Evolutionary conservation across 2,113 vertebrate species (phyloP), one percentile per base, ranked within the genome.

Genomic region (Microcebus lehilahytsara): DNA sequence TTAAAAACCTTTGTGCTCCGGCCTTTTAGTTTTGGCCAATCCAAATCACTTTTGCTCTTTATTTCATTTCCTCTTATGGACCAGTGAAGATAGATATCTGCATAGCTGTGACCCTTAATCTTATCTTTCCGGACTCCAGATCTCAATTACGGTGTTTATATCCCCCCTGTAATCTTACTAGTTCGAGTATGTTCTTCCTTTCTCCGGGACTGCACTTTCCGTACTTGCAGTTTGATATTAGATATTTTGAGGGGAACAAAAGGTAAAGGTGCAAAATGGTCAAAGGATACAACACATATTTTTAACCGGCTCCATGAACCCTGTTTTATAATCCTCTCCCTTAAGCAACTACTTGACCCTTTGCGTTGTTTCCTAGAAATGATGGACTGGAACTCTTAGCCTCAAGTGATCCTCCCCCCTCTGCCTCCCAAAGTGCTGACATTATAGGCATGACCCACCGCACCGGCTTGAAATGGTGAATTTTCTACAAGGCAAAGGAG

Each of bases 101-200:
- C 5, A 12, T 49, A 72, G 83, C 85, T 83, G 25, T 85, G 85
- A 83, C 69, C 78, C 51, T 87, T 93, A 77, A 69, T 53, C 85
- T 93, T 84, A 62, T 80, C 75, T 90, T 89, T 90, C 85, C 3
- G 64, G 85, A 66, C 34, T 96, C 89, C 37, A 49, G n/a, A 86
- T 77, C 84, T 95, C 56, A 74, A n/a, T 58, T 56, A 87, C 13
- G 34, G 27, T 78, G 62, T 71, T 91, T 93, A 83, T 74, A 80
- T 34, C 5, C 30, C 25, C 27, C 85, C 42, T 60, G 37, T 64
- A 80, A 80, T 71, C 78, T 49, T 85, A 75, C 37, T 37, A 85
- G 72, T 78, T 85, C 10, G 81, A 77, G 37, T 37, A 85, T 30
- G 49, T 27, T 30, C 71, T 86, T 96, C 72, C 79, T 74, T 75